Base-by-base conservation (phyloP, 2,797 vertebrate genomes). In the Microchirus variegatus region DNA sequence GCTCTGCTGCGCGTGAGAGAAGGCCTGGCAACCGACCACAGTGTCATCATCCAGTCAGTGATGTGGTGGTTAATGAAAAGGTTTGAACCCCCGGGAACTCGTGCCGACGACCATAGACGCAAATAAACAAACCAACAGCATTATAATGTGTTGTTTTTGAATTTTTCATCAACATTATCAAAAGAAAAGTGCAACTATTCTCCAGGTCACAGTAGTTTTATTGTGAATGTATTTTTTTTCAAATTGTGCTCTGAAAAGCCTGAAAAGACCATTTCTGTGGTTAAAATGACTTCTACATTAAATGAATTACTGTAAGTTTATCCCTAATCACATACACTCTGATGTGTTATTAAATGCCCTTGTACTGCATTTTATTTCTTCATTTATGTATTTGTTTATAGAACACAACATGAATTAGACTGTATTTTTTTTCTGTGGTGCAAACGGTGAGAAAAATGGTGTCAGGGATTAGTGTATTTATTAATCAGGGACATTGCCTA, bases 61-160 rank as follows among this genome's bases (percentile, higher is more conserved):
- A 81, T 60, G 59, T 63, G 64, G 61, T 53, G 63, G 55, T 61
- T 59, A 69, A 77, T 80, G 56, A 78, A 85, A 79, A 77, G 70
- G 64, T 78, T 63, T 50, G 42, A 37, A 55, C 68, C 53, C 70
- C 53, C 41, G 54, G 61, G 49, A 82, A 70, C 60, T 49, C 49
- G 49, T 59, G 73, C 48, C 37, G n/a, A n/a, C n/a, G n/a, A n/a
- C n/a, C n/a, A n/a, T 14, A 14, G 15, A 54, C 14, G 22, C 36
- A 38, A 50, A 50, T 19, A 54, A 31, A 31, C 31, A 4, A 26
- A 26, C 26, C 26, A 46, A 7, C 49, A 31, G 48, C 13, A 50
- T 35, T 42, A n/a, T n/a, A 6, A 42, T 42, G 13, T 42, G 12
- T 15, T 6, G 49, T 67, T 62, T 22, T 36, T 22, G 18, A 41